Evolutionary conservation across 1,140 invertebrate genomes (phyloP).

Genomic region (Onthophagus taurus): DNA sequence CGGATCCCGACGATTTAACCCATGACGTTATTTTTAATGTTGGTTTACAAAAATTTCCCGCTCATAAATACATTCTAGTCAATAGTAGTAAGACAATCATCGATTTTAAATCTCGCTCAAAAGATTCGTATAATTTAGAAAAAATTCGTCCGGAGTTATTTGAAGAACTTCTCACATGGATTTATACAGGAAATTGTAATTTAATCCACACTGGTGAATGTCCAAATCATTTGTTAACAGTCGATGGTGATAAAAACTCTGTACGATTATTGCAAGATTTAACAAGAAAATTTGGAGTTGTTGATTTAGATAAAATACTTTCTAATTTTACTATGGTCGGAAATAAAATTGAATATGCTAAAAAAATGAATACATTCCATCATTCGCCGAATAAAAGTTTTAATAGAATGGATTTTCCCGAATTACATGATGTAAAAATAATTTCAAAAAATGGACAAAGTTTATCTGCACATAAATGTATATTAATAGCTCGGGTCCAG

Average conservation of each 20-base stretch:
- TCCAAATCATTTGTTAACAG: constrained; percentile 21
- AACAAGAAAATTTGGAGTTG: constrained; percentile 44
- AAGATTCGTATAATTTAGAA: constrained; percentile 38
- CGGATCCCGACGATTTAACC: constrained; percentile 49
- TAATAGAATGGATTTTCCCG: constrained; percentile 37
- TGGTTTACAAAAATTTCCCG: constrained; percentile 43
- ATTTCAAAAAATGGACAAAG: constrained; percentile 45
- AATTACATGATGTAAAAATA: constrained; percentile 53
- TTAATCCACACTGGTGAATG: constrained; percentile 45
- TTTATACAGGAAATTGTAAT: constrained; percentile 59
- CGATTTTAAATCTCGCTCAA: constrained; percentile 20
- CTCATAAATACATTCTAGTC: constrained; percentile 63
- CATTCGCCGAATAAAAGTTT: constrained; percentile 18
- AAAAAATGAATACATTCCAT: constrained; percentile 17
- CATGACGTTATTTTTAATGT: constrained; percentile 61
- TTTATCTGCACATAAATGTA: constrained; percentile 62
- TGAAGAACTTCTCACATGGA: constrained; percentile 51
- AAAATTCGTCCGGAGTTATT: constrained; percentile 53
- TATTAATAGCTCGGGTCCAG: constrained; percentile 59
- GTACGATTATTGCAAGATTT: constrained; percentile 48
- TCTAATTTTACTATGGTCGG: constrained; percentile 33
- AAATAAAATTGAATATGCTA: background rate
- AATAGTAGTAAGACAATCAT: constrained; percentile 47
- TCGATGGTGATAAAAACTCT: constrained; percentile 38
- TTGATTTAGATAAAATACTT: constrained; percentile 41